Conservation (phyloP, 2,113 vertebrate species). For the Vulpes lagopus region DNA sequence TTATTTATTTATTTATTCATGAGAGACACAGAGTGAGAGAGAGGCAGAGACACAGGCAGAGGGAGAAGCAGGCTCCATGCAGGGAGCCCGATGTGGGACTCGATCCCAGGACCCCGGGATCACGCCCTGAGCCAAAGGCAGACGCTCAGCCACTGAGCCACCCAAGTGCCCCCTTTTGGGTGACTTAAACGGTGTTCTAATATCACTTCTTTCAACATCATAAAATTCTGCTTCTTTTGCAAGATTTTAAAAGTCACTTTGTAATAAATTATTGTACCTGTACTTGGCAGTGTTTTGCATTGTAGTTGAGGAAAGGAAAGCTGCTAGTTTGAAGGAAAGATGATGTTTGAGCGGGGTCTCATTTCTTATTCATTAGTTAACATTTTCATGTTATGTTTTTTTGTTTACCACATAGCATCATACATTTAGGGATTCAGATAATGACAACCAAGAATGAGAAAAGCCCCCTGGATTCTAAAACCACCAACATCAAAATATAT, state of each 20-base stretch:
- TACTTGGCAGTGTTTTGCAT: neutral
- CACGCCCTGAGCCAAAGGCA: no score
- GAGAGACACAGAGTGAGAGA: no score
- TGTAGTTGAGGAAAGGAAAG: neutral
- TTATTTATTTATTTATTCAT: no score
- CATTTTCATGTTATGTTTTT: neutral
- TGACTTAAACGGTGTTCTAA: neutral
- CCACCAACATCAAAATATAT: neutral
- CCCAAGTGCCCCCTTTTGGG: neutral
- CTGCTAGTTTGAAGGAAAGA: neutral
- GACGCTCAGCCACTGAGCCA: no score
- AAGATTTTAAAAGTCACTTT: neutral
- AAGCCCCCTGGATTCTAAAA: neutral
- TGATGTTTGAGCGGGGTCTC: neutral
- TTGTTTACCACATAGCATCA: neutral
- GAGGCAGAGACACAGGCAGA: no score
- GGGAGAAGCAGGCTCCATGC: no score
- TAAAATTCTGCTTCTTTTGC: neutral
- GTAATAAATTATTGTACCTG: neutral
- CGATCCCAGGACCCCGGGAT: no score
- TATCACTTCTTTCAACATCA: neutral
- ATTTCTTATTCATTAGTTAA: neutral
- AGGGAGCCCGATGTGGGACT: no score
- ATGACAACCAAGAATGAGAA: neutral
- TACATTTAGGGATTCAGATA: neutral